Evolutionary conservation across 23 tunicate species (phyloP), one percentile per base, ranked within the genome.

Genomic region (Trididemnum miniatum): DNA sequence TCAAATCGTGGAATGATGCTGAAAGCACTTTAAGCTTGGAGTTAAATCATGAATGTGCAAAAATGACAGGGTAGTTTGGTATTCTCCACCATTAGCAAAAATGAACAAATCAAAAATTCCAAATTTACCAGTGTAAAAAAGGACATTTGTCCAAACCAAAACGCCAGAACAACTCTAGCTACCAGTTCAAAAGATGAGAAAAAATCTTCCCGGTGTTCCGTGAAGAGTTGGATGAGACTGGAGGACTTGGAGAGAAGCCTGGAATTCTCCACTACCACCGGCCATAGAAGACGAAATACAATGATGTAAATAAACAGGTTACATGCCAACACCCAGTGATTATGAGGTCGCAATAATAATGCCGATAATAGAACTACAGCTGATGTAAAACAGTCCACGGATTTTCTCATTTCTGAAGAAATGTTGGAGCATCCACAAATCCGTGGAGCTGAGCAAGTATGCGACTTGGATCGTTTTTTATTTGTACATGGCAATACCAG

Each of bases 121-220:
- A n/a, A 31, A 64, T 89, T 85, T 75, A 91, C 97, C 83, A 86
- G 25, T 27, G 87, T 86, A 38, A 87, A 92, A 51, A 87, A 87
- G 27, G 92, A 67, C 89, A 84, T 80, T 40, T 87, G 89, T 44
- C 97, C 92, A 39, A 92, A 92, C 97, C 97, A 92, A 35, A 65
- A 83, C 0, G 86, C 82, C 22, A 75, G 27, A 9, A 60, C 35
- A 12, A 75, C 49, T 29, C 92, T 34, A 1, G 37, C 77, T 15
- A 57, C 59, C 28, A 51, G 36, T 59, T 39, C 62, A 29, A 35
- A 24, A 20, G 34, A 65, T 25, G 71, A 12, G 20, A 80, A 37
- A 25, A 23, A 35, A 26, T 24, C 75, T 2, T 37, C 59, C 2
- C 59, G 59, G 22, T 7, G 79, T 37, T 32, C 12, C 18, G 38